Base-by-base conservation (phyloP, 2,888 invertebrate genomes). In the Electrophaes corylata region DNA sequence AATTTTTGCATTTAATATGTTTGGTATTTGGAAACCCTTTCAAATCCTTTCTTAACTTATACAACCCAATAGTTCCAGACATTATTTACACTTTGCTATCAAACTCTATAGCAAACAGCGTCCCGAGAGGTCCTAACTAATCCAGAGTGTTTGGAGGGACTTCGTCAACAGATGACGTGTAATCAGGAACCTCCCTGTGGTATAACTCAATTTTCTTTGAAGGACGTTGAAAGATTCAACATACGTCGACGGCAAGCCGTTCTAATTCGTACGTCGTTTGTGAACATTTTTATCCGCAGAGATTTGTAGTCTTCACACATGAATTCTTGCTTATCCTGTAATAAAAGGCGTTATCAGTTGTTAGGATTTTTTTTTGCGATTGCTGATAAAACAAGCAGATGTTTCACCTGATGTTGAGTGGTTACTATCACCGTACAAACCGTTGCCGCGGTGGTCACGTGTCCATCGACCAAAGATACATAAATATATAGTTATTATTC, bases 51-150 rank as follows among this genome's bases (percentile, higher is more conserved):
- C 37, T 16, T 16, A 40, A 19, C 8, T 29, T 29, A 29, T 40
- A 19, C 40, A 19, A 48, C 23, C 44, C 37, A 37, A 44, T 26
- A 51, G 43, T 51, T 51, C 12, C 0, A 5, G 8, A 26, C 37
- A 37, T 29, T 45, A 37, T 52, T 52, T 44, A 44, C 52, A 37
- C 26, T 46, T 10, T 46, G 19, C 31, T 18, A 26, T 33, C 14
- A 39, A 53, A 53, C 44, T 45, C 3, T n/a, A 10, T 1, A n/a
- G 8, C 46, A 40, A 46, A 45, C 46, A 40, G 23, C 20, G 33
- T 54, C 46, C 45, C 52, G 29, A 1, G 39, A 20, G 53, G 39
- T 33, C n/a, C 33, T 31, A 46, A 46, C 46, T 47, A 53, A 47
- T 47, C 29, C 37, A 20, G 19, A 11, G 44, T 37, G 44, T 45